Conservation (phyloP, 2,888 invertebrate genomes). For the Ariolimax columbianus region DNA sequence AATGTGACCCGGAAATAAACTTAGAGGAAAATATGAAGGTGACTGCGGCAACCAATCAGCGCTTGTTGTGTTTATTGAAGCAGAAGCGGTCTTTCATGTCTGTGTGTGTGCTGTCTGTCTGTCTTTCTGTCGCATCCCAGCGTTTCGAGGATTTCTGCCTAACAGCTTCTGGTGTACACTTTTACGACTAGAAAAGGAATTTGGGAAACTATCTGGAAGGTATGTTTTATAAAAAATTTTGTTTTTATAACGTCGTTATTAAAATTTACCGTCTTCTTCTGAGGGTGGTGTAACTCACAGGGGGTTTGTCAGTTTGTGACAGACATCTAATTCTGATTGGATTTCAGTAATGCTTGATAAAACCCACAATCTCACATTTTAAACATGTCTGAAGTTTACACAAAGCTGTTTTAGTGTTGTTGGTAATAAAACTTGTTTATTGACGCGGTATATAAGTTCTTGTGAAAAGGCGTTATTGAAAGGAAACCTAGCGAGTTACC, state of each 20-base stretch:
- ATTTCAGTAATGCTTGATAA: background rate
- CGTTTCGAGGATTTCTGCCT: background rate
- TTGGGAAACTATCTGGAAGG: background rate
- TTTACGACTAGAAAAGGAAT: background rate
- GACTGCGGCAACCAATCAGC: background rate
- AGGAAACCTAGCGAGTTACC: background rate
- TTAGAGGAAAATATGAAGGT: background rate
- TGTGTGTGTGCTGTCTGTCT: background rate
- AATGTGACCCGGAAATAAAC: background rate
- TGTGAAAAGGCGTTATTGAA: background rate
- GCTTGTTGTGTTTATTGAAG: background rate
- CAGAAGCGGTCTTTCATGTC: constrained; percentile 12
- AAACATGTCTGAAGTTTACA: background rate
- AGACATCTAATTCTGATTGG: background rate
- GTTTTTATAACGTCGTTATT: background rate
- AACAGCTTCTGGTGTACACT: background rate
- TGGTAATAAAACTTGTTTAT: background rate
- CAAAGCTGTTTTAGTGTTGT: background rate
- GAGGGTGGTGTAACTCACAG: background rate
- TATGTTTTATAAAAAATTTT: background rate
- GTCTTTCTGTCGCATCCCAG: background rate
- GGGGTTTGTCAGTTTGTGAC: background rate
- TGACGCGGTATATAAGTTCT: background rate
- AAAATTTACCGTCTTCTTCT: background rate
- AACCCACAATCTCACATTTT: background rate